Evolutionary conservation across 2,888 invertebrate species (phyloP).

Genomic region (Hipparchia semele): DNA sequence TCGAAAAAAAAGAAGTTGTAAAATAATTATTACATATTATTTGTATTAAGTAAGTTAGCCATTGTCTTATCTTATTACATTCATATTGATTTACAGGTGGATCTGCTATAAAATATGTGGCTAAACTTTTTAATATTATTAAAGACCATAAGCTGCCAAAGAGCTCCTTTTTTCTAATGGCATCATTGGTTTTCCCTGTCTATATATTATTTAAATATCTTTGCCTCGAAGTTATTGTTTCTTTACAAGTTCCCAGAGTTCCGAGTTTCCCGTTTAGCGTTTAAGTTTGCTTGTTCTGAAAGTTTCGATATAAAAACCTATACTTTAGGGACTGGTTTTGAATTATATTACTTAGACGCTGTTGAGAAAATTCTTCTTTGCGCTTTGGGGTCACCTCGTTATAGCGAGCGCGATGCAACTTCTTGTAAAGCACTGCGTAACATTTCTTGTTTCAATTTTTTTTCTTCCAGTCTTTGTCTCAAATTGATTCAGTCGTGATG

Average conservation of each 20-base stretch:
- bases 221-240: constrained; percentile 15
- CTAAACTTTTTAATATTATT: neutral
- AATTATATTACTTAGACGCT: neutral
- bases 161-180: neutral
- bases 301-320: constrained; percentile 19
- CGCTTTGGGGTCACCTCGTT: neutral
- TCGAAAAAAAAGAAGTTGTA: too few relatives aligned
- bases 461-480: too few relatives aligned
- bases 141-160: neutral
- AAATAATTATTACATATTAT: too few relatives aligned
- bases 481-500: too few relatives aligned
- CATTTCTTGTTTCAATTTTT: too few relatives aligned
- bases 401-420: too few relatives aligned
- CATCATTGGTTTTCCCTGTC: neutral
- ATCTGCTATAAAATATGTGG: too few relatives aligned
- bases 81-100: too few relatives aligned
- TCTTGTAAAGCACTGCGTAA: too few relatives aligned
- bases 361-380: neutral
- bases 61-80: too few relatives aligned
- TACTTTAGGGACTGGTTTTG: constrained; percentile 14
- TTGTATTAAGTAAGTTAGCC: too few relatives aligned
- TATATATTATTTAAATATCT: neutral
- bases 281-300: constrained; percentile 11
- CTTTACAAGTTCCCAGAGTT: constrained; percentile 15
- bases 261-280: constrained; percentile 2